A percentile compares a stretch with the other conserved stretches of the same genome.
Evolutionary conservation across 2,113 vertebrate genomes (phyloP).

Genomic region (Enhydra lutris): DNA sequence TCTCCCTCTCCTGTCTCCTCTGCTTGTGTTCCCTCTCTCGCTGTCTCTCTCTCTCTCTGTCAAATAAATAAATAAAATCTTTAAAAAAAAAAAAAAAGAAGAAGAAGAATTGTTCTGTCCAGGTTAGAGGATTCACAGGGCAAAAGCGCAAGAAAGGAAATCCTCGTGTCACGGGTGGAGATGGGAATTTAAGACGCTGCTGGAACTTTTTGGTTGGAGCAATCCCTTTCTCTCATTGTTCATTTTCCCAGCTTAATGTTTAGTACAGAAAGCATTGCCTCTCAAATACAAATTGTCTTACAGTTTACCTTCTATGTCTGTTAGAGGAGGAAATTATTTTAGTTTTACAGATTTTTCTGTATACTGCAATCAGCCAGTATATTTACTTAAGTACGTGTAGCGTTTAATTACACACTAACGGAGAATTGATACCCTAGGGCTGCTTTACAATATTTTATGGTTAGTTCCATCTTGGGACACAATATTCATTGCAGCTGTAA

Average conservation of each 20-base stretch:
- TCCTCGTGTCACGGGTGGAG: not conserved
- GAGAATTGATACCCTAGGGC: not conserved
- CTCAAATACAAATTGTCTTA: not conserved
- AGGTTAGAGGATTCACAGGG: not conserved
- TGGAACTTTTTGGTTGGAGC: not conserved
- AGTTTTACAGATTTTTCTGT: not conserved
- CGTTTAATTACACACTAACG: not conserved
- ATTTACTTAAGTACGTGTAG: not conserved
- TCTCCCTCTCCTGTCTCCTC: no score
- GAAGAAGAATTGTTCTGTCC: not conserved
- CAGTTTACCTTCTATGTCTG: not conserved
- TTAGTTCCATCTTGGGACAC: not conserved
- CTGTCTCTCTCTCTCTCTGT: no score
- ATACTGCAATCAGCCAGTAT: not conserved
- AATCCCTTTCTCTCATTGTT: not conserved
- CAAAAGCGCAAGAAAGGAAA: not conserved
- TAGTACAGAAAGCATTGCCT: not conserved
- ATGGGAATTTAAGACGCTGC: not conserved
- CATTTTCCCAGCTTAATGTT: not conserved
- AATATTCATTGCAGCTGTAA: not conserved
- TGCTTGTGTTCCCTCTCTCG: no score
- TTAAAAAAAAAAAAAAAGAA: no score
- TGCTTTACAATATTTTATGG: not conserved
- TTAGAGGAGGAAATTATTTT: slow-evolving; percentile 19
- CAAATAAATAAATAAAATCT: no score